phyloP scores from a whole-genome alignment of 2,113 vertebrate genomes.

The Charina bottae region DNA sequence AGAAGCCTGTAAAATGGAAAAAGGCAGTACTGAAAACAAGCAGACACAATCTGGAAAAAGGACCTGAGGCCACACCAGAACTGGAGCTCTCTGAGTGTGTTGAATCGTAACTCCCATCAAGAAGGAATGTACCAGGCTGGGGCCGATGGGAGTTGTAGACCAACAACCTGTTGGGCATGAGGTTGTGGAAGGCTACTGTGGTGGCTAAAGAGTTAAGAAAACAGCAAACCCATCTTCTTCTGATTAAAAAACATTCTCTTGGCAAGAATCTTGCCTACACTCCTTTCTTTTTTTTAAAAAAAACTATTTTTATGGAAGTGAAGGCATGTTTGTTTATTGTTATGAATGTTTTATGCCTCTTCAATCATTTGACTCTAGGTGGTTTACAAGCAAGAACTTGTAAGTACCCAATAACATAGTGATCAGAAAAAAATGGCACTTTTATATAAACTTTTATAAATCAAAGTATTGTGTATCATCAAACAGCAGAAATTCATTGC shows the following conservation, averaged over 20 bases:
- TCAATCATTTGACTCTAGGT: background rate
- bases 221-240: background rate
- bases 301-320: background rate
- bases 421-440: background rate
- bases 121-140: background rate
- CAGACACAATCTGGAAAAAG: slow-evolving; percentile 4
- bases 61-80: background rate
- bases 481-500: background rate
- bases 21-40: slow-evolving; percentile 14
- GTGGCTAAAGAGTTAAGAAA: background rate
- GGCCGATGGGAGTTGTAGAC: background rate
- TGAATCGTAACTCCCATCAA: background rate
- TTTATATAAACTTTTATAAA: background rate
- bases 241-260: background rate
- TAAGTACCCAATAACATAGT: background rate
- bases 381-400: background rate
- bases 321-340: background rate
- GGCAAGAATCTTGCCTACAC: background rate
- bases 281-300: no score
- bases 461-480: background rate
- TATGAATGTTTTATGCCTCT: background rate
- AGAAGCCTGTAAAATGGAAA: slow-evolving; percentile 79
- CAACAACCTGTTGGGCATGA: background rate
- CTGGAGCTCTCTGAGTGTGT: background rate
- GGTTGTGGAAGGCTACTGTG: background rate